A percentile compares a stretch with the other conserved stretches of the same genome.
Conservation (phyloP, 1,140 invertebrate species). For the Aphaenogaster rudis region DNA sequence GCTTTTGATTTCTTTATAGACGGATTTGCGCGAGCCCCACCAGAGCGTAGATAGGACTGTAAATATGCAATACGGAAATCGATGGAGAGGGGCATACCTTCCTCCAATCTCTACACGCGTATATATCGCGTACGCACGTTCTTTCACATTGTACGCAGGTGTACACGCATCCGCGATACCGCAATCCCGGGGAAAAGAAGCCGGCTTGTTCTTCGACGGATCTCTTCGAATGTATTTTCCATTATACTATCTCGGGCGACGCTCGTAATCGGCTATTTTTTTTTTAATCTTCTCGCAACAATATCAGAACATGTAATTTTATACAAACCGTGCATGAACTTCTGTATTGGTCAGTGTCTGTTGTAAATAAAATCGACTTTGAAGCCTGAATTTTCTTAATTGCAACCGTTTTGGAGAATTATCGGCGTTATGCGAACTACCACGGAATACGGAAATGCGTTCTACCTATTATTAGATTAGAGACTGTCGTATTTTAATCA, state of each 20-base stretch:
- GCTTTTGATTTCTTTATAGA: background rate
- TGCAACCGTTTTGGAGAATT: background rate
- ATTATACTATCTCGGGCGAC: background rate
- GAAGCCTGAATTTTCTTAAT: constrained; percentile 3
- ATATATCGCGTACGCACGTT: constrained; percentile 24
- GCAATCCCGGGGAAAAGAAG: constrained; percentile 4
- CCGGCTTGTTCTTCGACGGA: background rate
- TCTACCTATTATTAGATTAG: constrained; percentile 9
- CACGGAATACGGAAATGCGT: background rate
- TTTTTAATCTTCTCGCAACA: background rate
- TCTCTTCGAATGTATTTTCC: constrained; percentile 20
- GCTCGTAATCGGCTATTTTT: background rate
- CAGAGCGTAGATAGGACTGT: constrained; percentile 22
- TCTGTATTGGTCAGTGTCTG: constrained; percentile 43
- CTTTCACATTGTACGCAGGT: constrained; percentile 21
- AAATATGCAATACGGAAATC: background rate
- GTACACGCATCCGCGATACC: constrained; percentile 38
- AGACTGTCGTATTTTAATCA: background rate
- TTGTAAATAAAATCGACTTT: constrained; percentile 50
- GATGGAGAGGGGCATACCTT: constrained; percentile 15
- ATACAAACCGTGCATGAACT: constrained; percentile 24
- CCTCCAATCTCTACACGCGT: constrained; percentile 11
- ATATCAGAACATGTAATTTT: constrained; percentile 44
- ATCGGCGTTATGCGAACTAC: background rate
- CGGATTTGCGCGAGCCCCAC: background rate